Percentiles rank a stretch among this genome's conserved stretches.
These are phyloP conservation scores for Cephalopholis sonnerati DNA, from an alignment of 2,113 vertebrate genomes.

Conservation along the genomic window DNA sequence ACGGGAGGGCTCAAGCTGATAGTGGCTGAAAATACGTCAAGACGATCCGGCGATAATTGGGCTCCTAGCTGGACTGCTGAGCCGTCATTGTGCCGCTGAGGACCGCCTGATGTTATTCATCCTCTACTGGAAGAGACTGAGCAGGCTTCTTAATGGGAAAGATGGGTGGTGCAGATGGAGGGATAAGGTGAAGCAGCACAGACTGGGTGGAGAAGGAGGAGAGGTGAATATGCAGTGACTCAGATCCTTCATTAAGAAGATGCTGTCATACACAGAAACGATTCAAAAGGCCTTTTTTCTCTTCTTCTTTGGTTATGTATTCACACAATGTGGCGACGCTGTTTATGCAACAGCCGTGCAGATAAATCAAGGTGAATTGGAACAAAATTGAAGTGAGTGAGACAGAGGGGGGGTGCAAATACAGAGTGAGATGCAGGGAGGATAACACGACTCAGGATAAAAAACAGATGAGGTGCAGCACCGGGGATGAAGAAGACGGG, in stretches of 20 bases:
- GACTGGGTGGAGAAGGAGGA: slow-evolving; percentile 27
- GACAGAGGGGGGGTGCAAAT: slow-evolving; percentile 36
- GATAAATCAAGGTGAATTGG: slow-evolving; percentile 56
- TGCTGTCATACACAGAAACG: slow-evolving; percentile 9
- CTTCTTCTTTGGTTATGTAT: slow-evolving; percentile 18
- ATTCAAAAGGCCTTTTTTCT: background rate
- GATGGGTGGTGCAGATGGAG: slow-evolving; percentile 53
- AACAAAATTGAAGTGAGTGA: slow-evolving; percentile 54
- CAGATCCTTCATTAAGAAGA: slow-evolving; percentile 44
- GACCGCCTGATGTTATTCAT: slow-evolving; percentile 55
- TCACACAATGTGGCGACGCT: slow-evolving; percentile 1
- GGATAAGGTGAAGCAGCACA: slow-evolving; percentile 56
- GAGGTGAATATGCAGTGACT: slow-evolving; percentile 21
- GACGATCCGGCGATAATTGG: slow-evolving; percentile 75
- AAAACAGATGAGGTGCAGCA: slow-evolving; percentile 9
- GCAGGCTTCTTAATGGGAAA: slow-evolving; percentile 44
- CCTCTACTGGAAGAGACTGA: slow-evolving; percentile 37
- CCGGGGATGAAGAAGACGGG: background rate
- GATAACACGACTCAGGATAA: background rate
- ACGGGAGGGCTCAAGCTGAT: slow-evolving; percentile 51
- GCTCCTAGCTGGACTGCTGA: slow-evolving; percentile 59
- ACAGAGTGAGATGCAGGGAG: slow-evolving; percentile 25
- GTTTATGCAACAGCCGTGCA: slow-evolving; percentile 45
- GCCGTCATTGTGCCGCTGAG: background rate
- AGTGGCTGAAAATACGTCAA: slow-evolving; percentile 35